Base-by-base conservation (phyloP, 2,888 invertebrate genomes). In the Drosophila leonis region DNA sequence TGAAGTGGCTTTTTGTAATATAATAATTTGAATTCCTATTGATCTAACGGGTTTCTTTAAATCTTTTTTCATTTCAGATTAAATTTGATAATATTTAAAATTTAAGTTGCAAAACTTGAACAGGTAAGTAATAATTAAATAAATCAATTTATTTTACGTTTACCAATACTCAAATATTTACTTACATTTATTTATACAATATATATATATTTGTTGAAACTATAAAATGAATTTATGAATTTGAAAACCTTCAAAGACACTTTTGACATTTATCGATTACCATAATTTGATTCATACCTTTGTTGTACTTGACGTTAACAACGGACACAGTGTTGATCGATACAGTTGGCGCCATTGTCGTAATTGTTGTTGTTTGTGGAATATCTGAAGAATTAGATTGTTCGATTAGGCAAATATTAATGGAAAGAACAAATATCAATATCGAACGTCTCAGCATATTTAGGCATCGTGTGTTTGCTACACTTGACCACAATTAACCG, bases 281-380 rank as follows among this genome's bases (percentile, higher is more conserved):
- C 5, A 1, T 12, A 13, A 27, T 27, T 9, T 13, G 1, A 15
- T 4, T 82, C 24, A 4, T 81, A 93, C 93, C 92, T 92, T 92
- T 93, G 72, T 92, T 90, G 75, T 91, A 92, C 82, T 92, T 92
- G 66, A 88, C 88, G 62, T 92, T 83, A 59, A 90, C 82, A 73
- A 92, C 90, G 57, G 93, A 90, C 57, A 93, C 91, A 8, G 93
- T 92, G 70, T 92, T 92, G 69, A 92, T 90, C 54, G 93, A 90
- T 54, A 90, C 91, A 61, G 93, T 93, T 41, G 93, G 93, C 29
- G 92, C 90, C 83, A 93, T 88, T 49, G 93, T 93, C 69, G 93
- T 93, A 70, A 93, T 91, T 57, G 92, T 91, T 77, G 93, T 93
- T 64, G 93, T 92, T 83, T 93, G 93, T 41, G 93, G 93, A 79